Evolutionary conservation across 92 coral and sea anemone species (phyloP).

Genomic region (Umimayanthus kanabou): DNA sequence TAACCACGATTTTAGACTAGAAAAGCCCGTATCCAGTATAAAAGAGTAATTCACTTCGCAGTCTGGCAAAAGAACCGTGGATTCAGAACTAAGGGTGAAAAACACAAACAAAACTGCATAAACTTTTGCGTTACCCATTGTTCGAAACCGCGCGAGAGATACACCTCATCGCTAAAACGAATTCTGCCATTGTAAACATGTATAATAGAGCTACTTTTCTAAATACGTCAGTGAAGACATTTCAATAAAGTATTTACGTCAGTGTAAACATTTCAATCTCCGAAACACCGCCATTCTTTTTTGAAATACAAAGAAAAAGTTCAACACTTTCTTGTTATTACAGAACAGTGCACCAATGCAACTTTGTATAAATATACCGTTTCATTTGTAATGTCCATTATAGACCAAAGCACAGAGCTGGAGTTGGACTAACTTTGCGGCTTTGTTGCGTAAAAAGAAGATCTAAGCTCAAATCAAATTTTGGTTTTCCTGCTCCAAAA

Average conservation of each 20-base stretch:
- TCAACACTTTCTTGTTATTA: background rate
- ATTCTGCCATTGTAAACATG: background rate
- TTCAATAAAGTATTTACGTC: background rate
- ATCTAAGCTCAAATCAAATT: too few relatives aligned
- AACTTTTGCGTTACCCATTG: too few relatives aligned
- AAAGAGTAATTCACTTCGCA: background rate
- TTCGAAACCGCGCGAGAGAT: background rate
- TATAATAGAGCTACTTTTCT: background rate
- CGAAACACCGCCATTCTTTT: too few relatives aligned
- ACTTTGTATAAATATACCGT: too few relatives aligned
- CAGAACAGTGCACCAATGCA: background rate
- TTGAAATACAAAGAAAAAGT: background rate
- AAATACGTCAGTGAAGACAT: background rate
- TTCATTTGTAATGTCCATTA: too few relatives aligned
- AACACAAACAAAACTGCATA: background rate
- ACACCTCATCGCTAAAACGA: background rate
- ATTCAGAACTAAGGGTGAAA: background rate
- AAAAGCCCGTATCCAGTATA: background rate
- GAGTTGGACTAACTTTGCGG: too few relatives aligned
- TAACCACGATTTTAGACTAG: too few relatives aligned
- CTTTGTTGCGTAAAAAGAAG: too few relatives aligned
- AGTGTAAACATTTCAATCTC: background rate
- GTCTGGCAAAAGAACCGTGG: background rate
- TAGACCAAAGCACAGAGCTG: too few relatives aligned
- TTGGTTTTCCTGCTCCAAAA: too few relatives aligned